Percentiles rank a stretch among this genome's conserved stretches.
Conservation (phyloP, 2,113 vertebrate genomes). For the Cynocephalus volans region DNA sequence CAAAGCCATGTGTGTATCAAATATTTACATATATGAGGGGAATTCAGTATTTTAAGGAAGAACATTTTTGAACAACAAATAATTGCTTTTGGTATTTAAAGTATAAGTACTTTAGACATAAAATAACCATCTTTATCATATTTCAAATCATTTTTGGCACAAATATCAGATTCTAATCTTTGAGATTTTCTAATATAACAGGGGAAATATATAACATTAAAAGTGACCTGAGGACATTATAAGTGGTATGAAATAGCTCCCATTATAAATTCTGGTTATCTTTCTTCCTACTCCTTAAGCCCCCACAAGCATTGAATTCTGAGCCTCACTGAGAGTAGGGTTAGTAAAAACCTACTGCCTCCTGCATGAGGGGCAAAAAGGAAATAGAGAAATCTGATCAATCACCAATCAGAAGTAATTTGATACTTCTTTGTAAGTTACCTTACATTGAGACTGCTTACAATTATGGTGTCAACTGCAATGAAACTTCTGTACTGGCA, state of each 20-base stretch:
- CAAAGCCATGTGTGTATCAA: neutral
- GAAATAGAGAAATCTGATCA: neutral
- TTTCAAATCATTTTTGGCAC: neutral
- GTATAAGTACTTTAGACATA: neutral
- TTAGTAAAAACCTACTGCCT: neutral
- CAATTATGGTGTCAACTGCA: neutral
- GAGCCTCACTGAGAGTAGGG: neutral
- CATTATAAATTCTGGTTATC: neutral
- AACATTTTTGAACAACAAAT: constrained; percentile 39
- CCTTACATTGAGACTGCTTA: constrained; percentile 37
- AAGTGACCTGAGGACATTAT: neutral
- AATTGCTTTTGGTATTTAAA: constrained; percentile 31
- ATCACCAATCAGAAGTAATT: neutral
- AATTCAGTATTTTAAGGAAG: constrained; percentile 27
- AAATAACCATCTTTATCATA: neutral
- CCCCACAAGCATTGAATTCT: neutral
- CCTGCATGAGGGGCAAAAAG: neutral
- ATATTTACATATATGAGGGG: neutral
- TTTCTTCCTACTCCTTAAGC: neutral
- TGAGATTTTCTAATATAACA: neutral
- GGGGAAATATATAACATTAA: neutral
- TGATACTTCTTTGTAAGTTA: neutral
- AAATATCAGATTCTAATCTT: constrained; percentile 33
- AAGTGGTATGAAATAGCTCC: neutral
- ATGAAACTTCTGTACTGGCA: constrained; percentile 3